A percentile compares a stretch with the other conserved stretches of the same genome.
Conservation (phyloP, 2,888 invertebrate species). For the Athetis lepigone region DNA sequence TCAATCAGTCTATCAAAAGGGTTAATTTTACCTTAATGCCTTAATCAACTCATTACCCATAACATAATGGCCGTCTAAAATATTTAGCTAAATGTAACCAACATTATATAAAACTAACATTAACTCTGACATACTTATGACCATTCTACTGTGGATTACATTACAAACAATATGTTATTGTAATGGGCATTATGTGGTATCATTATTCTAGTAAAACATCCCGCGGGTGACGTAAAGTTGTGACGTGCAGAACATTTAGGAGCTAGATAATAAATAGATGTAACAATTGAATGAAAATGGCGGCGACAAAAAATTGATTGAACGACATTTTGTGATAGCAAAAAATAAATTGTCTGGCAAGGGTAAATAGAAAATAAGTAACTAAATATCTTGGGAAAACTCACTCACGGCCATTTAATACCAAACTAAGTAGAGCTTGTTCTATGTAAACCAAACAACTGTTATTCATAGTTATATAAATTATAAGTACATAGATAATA, state of each 20-base stretch:
- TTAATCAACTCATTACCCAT: not conserved
- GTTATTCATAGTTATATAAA: no score
- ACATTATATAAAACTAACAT: constrained; percentile 22
- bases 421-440: no score
- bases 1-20: not conserved
- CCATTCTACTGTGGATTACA: constrained; percentile 13
- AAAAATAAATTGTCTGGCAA: no score
- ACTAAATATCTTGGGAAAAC: no score
- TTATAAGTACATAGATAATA: no score
- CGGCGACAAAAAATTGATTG: no score
- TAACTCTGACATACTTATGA: not conserved
- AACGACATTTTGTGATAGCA: no score
- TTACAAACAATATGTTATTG: constrained; percentile 25
- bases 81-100: not conserved
- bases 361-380: no score
- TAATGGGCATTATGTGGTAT: constrained; percentile 31
- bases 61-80: not conserved
- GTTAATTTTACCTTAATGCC: not conserved
- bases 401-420: no score
- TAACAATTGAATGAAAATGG: not conserved
- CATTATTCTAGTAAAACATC: constrained; percentile 39
- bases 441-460: no score
- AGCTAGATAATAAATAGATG: constrained; percentile 7
- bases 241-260: constrained; percentile 29
- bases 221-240: constrained; percentile 30